Conservation (phyloP, 2,888 invertebrate genomes). For the Hoplodrina blanda region DNA sequence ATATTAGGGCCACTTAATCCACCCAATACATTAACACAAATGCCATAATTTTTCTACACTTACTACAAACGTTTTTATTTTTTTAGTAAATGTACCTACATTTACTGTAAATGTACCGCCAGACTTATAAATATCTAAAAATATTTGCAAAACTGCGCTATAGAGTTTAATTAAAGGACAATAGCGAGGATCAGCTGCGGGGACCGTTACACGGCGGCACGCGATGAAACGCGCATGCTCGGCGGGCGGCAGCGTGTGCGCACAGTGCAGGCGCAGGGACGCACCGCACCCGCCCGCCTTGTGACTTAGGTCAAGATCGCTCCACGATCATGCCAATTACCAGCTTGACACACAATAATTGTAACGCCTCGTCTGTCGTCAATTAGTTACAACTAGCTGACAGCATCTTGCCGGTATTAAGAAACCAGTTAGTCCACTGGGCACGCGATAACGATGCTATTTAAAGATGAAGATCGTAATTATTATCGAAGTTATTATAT, state of each 20-base stretch:
- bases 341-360: constrained; percentile 80
- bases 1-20: constrained; percentile 4
- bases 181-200: constrained; percentile 84
- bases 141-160: constrained; percentile 64
- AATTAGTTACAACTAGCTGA: constrained; percentile 77
- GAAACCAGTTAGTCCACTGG: constrained; percentile 75
- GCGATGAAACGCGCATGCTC: constrained; percentile 70
- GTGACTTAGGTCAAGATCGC: constrained; percentile 72
- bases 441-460: constrained; percentile 76
- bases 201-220: constrained; percentile 83
- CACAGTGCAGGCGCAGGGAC: constrained; percentile 22
- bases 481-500: constrained; percentile 62
- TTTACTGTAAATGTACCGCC: too few relatives aligned
- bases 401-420: constrained; percentile 75
- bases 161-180: constrained; percentile 83
- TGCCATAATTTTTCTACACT: constrained; percentile 1
- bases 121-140: constrained; percentile 63
- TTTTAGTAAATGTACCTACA: constrained; percentile 19
- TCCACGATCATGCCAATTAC: constrained; percentile 77
- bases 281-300: constrained; percentile 62
- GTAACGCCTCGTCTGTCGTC: constrained; percentile 81
- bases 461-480: constrained; percentile 73
- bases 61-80: constrained; percentile 9
- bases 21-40: constrained; percentile 16
- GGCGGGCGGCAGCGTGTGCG: constrained; percentile 41